phyloP scores from a whole-genome alignment of 1,140 invertebrate species.

The Planococcus citri region DNA sequence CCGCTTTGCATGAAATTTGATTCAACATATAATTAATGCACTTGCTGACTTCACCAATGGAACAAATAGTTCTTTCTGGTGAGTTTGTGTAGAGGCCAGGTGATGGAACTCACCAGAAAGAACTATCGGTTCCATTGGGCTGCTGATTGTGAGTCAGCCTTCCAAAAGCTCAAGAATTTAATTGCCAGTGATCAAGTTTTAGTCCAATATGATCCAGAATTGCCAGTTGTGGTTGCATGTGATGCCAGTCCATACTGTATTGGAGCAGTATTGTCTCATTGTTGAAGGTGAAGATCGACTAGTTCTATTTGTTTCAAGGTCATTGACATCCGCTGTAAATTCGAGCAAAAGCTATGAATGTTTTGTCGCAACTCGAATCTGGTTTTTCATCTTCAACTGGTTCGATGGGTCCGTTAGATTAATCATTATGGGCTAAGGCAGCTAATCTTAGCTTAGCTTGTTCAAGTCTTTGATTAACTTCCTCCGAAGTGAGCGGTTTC shows the following conservation, averaged over 20 bases:
- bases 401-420: background rate
- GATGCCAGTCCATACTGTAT: no score
- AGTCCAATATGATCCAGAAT: no score
- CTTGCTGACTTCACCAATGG: background rate
- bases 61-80: background rate
- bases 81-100: background rate
- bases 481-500: conserved; percentile 58
- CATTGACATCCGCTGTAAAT: conserved; percentile 70
- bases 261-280: no score
- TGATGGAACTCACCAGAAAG: background rate
- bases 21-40: no score
- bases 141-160: no score
- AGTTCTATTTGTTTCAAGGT: no score
- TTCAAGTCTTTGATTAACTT: conserved; percentile 57
- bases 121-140: no score
- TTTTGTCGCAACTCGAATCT: conserved; percentile 38
- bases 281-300: background rate
- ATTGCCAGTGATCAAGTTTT: no score
- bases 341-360: conserved; percentile 84
- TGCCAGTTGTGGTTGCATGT: no score
- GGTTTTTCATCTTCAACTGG: background rate
- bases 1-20: no score
- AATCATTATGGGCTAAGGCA: background rate
- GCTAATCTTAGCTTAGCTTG: conserved; percentile 24
- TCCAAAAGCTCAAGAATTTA: no score